Evolutionary conservation across 2,888 invertebrate species (phyloP), one percentile per base, ranked within the genome.

Genomic region (Scaptomyza reducta): DNA sequence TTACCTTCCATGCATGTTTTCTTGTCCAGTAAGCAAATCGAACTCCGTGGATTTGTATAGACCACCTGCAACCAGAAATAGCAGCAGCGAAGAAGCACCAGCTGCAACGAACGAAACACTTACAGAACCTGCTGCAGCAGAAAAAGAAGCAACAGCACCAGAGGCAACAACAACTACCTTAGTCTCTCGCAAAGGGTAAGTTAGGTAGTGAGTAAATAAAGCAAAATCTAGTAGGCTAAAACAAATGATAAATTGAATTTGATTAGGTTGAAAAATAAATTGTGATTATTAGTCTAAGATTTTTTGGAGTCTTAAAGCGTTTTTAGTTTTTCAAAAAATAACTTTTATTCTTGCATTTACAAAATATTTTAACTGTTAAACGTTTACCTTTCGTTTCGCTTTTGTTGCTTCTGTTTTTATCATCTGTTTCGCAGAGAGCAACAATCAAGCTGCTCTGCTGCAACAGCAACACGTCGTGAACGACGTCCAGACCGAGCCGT

Each of bases 401-500:
- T 64, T 77, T 63, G 14, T 45, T 49, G 18, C 63, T 72, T 77
- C 64, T 86, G 75, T 86, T 89, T 89, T 89, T 82, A 63, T 85
- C 70, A 64, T 66, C 57, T 69, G 54, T 44, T 90, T 89, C 79
- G 77, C 53, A 79, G 71, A 77, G 83, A 79, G 78, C 81, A 70
- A 40, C 81, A 80, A 50, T 42, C 45, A 4, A 65, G 44, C 38
- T 33, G 42, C 16, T 31, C 31, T 1, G 59, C 57, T 6, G 92
- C 81, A 67, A 69, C 78, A 74, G 60, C 83, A 31, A 73, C 74
- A 49, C 92, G 90, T 69, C 90, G 92, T 68, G 91, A 92, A 85
- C 94, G 94, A 62, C 94, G 96, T 75, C 96, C 96, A 49, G 96
- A 96, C 91, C 94, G 95, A 41, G 96, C 95, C 18, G 94, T 96